phyloP scores from a whole-genome alignment of 2,113 vertebrate species.

The Oreochromis tanganicae region DNA sequence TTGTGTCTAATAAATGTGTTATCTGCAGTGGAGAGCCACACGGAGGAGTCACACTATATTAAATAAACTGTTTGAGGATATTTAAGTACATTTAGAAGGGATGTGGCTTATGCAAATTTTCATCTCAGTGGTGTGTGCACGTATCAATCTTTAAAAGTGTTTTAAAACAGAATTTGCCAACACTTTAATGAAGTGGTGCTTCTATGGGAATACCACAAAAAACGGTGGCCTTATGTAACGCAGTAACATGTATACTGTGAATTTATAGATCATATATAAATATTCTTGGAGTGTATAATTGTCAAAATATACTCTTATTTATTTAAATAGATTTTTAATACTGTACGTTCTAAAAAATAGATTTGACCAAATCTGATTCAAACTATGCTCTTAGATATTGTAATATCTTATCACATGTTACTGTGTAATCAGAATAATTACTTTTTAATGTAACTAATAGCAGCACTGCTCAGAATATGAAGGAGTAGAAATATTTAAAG shows the following conservation, averaged over 20 bases:
- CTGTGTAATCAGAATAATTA: background rate
- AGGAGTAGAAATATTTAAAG: background rate
- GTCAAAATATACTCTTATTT: background rate
- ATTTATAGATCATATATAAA: background rate
- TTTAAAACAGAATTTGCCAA: conserved; percentile 5
- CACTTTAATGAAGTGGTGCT: background rate
- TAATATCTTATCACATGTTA: background rate
- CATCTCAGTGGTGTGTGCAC: background rate
- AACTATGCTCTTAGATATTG: background rate
- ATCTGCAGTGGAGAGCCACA: background rate
- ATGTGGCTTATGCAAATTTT: background rate
- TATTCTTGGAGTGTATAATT: background rate
- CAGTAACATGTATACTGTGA: background rate
- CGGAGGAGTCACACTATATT: background rate
- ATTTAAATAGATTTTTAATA: background rate
- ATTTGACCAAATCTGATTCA: background rate
- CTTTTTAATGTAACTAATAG: background rate
- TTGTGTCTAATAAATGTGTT: background rate
- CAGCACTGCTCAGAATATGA: background rate
- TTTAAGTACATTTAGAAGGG: background rate
- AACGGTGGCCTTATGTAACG: background rate
- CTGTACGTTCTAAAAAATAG: background rate
- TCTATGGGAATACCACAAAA: background rate
- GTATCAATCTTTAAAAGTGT: conserved; percentile 27
- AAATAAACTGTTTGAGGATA: conserved; percentile 37